These are phyloP conservation scores for Alcedo atthis DNA, from an alignment of 2,797 vertebrate species.

Conservation along the genomic window DNA sequence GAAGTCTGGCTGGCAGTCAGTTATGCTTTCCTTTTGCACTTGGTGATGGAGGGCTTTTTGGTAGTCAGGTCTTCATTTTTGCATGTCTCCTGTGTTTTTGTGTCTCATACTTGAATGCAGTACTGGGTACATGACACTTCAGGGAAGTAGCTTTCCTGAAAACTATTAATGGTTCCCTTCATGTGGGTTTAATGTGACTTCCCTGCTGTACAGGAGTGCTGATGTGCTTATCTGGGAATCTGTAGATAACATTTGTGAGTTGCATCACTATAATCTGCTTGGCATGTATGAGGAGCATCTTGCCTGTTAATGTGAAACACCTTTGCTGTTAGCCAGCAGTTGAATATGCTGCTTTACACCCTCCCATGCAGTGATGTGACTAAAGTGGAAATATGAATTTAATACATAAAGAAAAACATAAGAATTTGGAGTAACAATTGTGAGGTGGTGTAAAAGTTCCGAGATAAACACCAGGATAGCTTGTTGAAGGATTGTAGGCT, in stretches of 20 bases:
- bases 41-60: not conserved
- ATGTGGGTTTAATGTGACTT: not conserved
- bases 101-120: not conserved
- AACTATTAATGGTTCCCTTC: not conserved
- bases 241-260: not conserved
- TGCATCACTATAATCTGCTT: not conserved
- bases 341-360: not conserved
- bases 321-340: not conserved
- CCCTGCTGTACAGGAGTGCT: not conserved
- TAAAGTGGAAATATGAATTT: not conserved
- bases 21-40: not conserved
- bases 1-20: not conserved
- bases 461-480: not conserved
- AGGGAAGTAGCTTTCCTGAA: not conserved
- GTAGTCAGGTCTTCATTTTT: not conserved
- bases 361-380: not conserved
- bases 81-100: not conserved
- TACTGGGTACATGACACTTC: not conserved
- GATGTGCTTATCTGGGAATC: not conserved
- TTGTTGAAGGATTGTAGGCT: not conserved
- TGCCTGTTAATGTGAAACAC: not conserved
- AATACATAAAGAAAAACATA: not conserved
- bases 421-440: not conserved
- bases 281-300: not conserved
- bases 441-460: not conserved